These are phyloP conservation scores for Yponomeuta sedellus DNA, from an alignment of 2,888 invertebrate genomes.

Conservation along the genomic window DNA sequence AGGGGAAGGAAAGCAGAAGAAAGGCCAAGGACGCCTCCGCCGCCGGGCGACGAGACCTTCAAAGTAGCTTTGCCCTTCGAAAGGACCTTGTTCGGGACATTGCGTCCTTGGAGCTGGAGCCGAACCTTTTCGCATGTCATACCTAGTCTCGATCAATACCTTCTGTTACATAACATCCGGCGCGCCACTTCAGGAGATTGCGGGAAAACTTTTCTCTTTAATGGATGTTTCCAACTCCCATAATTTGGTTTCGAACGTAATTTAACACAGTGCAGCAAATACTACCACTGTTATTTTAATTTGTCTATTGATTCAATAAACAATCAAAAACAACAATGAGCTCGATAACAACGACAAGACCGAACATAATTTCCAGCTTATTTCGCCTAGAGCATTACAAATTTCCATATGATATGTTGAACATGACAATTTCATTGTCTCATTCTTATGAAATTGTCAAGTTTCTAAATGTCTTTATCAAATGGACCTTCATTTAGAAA, in stretches of 20 bases:
- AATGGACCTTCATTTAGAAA: neutral
- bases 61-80: constrained; percentile 24
- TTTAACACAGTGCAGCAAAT: neutral
- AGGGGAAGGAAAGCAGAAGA: constrained; percentile 30
- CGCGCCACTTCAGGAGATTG: neutral
- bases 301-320: constrained; percentile 25
- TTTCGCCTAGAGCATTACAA: constrained; percentile 18
- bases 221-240: neutral
- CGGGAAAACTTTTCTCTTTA: neutral
- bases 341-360: constrained; percentile 21
- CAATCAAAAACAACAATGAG: too few relatives aligned
- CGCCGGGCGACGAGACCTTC: constrained; percentile 41
- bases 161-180: constrained; percentile 3
- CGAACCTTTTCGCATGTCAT: neutral
- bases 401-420: constrained; percentile 25
- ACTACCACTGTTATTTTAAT: constrained; percentile 8
- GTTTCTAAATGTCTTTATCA: neutral
- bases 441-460: neutral
- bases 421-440: neutral
- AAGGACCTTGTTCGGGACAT: constrained; percentile 41
- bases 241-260: neutral
- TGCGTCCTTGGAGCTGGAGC: constrained; percentile 36
- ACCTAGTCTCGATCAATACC: constrained; percentile 4
- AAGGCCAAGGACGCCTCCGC: constrained; percentile 46
- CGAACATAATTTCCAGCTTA: constrained; percentile 25